These are phyloP conservation scores for Hermetia illucens DNA, from an alignment of 1,140 invertebrate species.

Conservation along the genomic window DNA sequence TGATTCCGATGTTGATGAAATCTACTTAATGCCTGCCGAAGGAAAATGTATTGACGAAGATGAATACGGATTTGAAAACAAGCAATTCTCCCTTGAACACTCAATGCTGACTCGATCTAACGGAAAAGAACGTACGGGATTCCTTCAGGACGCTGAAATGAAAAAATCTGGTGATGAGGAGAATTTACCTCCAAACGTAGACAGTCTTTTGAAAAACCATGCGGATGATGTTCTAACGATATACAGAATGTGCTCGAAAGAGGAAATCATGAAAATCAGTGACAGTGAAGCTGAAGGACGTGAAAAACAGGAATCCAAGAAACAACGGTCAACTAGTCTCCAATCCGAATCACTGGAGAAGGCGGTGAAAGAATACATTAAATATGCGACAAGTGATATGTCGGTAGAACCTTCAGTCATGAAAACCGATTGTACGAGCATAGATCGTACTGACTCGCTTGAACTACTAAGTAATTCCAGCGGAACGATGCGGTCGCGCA, in stretches of 20 bases:
- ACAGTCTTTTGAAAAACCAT: neutral
- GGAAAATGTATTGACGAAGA: conserved; percentile 1
- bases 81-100: conserved; percentile 3
- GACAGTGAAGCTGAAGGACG: too few species aligned
- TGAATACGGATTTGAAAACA: conserved; percentile 2
- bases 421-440: neutral
- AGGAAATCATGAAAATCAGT: too few species aligned
- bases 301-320: neutral
- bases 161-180: neutral
- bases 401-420: neutral
- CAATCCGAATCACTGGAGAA: neutral
- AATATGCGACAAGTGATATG: conserved; percentile 1
- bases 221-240: conserved; percentile 4
- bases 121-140: neutral
- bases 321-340: neutral
- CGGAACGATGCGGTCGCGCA: conserved; percentile 4
- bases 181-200: too few species aligned
- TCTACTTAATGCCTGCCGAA: conserved; percentile 5
- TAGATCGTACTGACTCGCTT: conserved; percentile 5
- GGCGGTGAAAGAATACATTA: conserved; percentile 4
- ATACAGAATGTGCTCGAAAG: conserved; percentile 5
- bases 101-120: neutral
- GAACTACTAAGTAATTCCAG: conserved; percentile 7
- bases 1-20: conserved; percentile 7
- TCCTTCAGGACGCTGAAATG: neutral